These are phyloP conservation scores for Sarcophilus harrisii DNA, from an alignment of 2,797 vertebrate species.

Conservation along the genomic window DNA sequence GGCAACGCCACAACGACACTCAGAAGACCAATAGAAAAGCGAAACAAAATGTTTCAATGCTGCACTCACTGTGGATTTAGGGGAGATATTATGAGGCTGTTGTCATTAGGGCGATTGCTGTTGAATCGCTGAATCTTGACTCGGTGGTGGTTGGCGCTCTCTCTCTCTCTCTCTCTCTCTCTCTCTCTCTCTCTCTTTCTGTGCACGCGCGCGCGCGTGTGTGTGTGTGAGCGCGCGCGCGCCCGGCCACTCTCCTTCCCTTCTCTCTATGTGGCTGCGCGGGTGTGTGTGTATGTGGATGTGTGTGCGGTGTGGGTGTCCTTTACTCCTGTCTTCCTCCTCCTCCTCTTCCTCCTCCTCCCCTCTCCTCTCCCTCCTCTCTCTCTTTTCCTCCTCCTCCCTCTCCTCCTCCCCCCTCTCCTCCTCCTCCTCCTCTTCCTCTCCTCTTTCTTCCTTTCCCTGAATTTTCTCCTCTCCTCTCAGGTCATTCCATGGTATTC, in stretches of 20 bases:
- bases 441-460: slow-evolving; percentile 90
- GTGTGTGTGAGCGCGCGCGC: slow-evolving; percentile 55
- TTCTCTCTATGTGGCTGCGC: slow-evolving; percentile 87
- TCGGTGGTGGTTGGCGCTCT: slow-evolving; percentile 85
- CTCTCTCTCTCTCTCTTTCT: slow-evolving; percentile 50
- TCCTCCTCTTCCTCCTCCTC: slow-evolving; percentile 73
- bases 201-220: slow-evolving; percentile 43
- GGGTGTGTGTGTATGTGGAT: slow-evolving; percentile 86
- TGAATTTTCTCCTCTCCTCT: slow-evolving; percentile 93
- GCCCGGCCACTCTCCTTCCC: slow-evolving; percentile 74
- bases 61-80: slow-evolving; percentile 99
- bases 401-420: slow-evolving; percentile 70
- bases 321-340: slow-evolving; percentile 81
- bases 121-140: slow-evolving; percentile 98
- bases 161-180: slow-evolving; percentile 65
- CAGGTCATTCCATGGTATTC: slow-evolving; percentile 99
- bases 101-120: slow-evolving; percentile 99
- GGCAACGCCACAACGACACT: slow-evolving; percentile 99
- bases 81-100: slow-evolving; percentile 99
- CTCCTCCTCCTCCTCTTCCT: slow-evolving; percentile 85
- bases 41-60: slow-evolving; percentile 99
- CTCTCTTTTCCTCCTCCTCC: slow-evolving; percentile 73
- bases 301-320: slow-evolving; percentile 86
- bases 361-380: slow-evolving; percentile 73
- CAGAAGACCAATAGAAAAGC: slow-evolving; percentile 99